phyloP scores from a whole-genome alignment of 2,888 invertebrate genomes.

The Polydrusus cervinus region DNA sequence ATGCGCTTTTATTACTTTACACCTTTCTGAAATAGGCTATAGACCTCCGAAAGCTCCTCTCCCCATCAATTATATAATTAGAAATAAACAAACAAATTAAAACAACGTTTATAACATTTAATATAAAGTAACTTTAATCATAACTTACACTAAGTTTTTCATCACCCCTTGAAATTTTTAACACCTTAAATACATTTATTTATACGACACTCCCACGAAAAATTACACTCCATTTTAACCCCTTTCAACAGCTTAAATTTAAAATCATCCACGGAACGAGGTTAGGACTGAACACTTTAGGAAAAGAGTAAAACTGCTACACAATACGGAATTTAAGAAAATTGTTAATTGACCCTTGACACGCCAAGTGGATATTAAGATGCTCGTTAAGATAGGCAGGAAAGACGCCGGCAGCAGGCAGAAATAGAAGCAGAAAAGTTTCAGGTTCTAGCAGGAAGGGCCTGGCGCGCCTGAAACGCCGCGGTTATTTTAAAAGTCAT shows the following conservation, averaged over 20 bases:
- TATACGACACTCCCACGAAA: neutral
- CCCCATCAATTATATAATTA: too few relatives aligned
- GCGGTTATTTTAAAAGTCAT: constrained; percentile 51
- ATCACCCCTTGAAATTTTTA: constrained; percentile 2
- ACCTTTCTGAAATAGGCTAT: too few relatives aligned
- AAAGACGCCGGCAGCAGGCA: constrained; percentile 38
- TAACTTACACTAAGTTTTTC: neutral
- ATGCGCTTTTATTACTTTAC: too few relatives aligned
- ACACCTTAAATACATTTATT: neutral
- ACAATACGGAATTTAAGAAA: constrained; percentile 53
- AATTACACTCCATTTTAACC: constrained; percentile 17
- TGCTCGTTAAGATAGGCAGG: constrained; percentile 54
- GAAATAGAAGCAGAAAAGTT: constrained; percentile 48
- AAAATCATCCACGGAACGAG: constrained; percentile 8
- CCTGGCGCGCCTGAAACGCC: constrained; percentile 39
- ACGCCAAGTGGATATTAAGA: constrained; percentile 56
- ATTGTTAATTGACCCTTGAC: constrained; percentile 54
- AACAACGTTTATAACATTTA: neutral
- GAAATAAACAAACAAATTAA: too few relatives aligned
- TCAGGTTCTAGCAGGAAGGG: constrained; percentile 47
- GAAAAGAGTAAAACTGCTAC: constrained; percentile 37
- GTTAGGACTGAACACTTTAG: constrained; percentile 19
- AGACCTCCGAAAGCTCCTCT: too few relatives aligned
- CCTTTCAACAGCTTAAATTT: constrained; percentile 18
- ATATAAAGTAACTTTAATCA: neutral